Percentiles rank a stretch among this genome's conserved stretches.
These are phyloP conservation scores for Toxotes lorentzi DNA, from an alignment of 2,797 vertebrate genomes.

Conservation along the genomic window DNA sequence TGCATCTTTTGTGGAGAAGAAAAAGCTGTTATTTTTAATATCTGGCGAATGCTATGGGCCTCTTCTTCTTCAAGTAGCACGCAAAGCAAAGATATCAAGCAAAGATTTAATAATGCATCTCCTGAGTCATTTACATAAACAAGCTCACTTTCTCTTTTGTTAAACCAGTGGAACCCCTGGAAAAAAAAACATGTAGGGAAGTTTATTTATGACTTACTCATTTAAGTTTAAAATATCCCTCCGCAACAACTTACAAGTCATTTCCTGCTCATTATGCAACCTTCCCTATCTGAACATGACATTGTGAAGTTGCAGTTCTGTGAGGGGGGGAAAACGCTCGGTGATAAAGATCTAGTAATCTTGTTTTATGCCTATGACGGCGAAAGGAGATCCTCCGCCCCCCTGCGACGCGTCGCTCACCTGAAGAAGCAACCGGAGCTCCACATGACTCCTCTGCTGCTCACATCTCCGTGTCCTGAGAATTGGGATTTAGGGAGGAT, in stretches of 20 bases:
- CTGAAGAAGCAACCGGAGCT: constrained; percentile 73
- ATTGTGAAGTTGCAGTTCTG: constrained; percentile 49
- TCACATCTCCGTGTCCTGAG: constrained; percentile 64
- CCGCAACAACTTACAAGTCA: constrained; percentile 32
- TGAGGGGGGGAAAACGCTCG: constrained; percentile 6
- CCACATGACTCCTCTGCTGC: constrained; percentile 61
- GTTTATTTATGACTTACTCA: constrained; percentile 62
- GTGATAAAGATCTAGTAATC: constrained; percentile 77
- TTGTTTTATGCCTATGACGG: constrained; percentile 75
- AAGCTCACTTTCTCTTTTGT: constrained; percentile 39
- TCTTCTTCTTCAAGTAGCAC: constrained; percentile 18
- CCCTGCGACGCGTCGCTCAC: constrained; percentile 73
- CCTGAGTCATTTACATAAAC: constrained; percentile 59
- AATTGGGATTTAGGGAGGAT: constrained; percentile 74
- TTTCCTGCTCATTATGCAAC: constrained; percentile 69
- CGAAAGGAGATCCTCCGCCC: constrained; percentile 65
- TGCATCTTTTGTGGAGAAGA: not conserved
- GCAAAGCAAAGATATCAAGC: constrained; percentile 55
- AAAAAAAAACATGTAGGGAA: constrained; percentile 37
- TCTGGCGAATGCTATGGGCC: constrained; percentile 13
- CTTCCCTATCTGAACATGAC: constrained; percentile 26
- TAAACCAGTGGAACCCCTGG: constrained; percentile 11
- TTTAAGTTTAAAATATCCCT: constrained; percentile 51
- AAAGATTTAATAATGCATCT: constrained; percentile 24
- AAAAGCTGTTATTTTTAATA: constrained; percentile 21